These are phyloP conservation scores for Helarctos malayanus DNA, from an alignment of 2,797 vertebrate genomes.

Conservation along the genomic window DNA sequence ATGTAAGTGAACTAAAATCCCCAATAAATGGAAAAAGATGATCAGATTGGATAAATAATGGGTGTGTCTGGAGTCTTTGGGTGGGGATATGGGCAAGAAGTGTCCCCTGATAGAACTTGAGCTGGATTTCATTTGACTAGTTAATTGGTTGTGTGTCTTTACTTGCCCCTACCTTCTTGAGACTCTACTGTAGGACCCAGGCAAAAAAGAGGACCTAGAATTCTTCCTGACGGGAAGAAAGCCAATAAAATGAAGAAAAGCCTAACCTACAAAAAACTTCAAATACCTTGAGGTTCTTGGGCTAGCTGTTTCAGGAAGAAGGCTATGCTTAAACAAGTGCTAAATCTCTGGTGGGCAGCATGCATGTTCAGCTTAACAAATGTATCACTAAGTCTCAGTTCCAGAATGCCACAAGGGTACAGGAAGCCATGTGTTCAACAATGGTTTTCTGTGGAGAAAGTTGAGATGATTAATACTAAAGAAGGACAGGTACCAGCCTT, in stretches of 20 bases:
- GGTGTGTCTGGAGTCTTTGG: background rate
- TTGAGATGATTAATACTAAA: slow-evolving; percentile 4
- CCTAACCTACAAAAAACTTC: background rate
- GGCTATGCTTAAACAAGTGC: background rate
- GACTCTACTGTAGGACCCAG: background rate
- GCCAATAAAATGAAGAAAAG: slow-evolving; percentile 6
- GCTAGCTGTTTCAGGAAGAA: background rate
- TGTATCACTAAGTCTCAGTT: background rate
- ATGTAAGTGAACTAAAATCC: background rate
- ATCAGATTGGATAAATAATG: background rate
- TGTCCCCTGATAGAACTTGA: background rate
- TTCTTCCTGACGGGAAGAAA: background rate
- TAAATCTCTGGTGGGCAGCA: background rate
- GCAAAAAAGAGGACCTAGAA: background rate
- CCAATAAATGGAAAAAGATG: background rate
- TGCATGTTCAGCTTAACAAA: background rate
- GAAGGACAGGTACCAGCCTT: background rate
- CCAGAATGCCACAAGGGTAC: background rate
- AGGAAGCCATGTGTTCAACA: background rate
- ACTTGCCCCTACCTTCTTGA: background rate
- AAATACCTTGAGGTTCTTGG: background rate
- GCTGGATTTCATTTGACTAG: background rate
- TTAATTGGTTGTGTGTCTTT: background rate
- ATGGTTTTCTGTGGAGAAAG: background rate
- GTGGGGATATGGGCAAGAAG: background rate